Percentiles rank a stretch among this genome's conserved stretches.
Evolutionary conservation across 2,888 invertebrate species (phyloP).

Genomic region (Crematogaster levior): DNA sequence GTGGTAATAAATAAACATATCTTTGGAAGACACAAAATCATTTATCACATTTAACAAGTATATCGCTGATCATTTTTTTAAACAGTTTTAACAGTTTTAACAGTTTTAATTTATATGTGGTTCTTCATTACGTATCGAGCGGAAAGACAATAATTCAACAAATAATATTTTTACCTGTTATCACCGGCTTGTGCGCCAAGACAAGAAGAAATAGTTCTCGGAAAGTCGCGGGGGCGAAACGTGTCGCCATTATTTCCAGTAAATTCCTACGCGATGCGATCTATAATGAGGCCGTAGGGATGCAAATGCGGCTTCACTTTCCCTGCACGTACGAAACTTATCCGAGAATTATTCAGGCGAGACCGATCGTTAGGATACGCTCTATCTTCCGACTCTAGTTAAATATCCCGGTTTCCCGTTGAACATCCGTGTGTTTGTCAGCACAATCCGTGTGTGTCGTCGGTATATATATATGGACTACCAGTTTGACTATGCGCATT

Average conservation of each 20-base stretch:
- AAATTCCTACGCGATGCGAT: constrained; percentile 65
- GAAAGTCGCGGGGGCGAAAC: constrained; percentile 42
- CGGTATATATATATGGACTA: constrained; percentile 24
- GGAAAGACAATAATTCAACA: not conserved
- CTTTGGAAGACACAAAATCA: not conserved
- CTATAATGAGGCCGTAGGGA: constrained; percentile 71
- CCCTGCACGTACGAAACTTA: constrained; percentile 77
- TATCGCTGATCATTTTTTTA: not conserved
- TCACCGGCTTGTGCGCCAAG: constrained; percentile 15
- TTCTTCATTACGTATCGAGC: not conserved
- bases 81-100: no score
- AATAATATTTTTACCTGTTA: constrained; percentile 4
- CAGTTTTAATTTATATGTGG: not conserved
- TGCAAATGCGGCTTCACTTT: constrained; percentile 75
- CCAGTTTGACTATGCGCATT: constrained; percentile 49
- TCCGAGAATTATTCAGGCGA: constrained; percentile 79
- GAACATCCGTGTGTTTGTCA: constrained; percentile 25
- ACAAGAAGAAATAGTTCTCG: not conserved
- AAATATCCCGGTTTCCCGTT: constrained; percentile 24
- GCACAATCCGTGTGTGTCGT: constrained; percentile 6
- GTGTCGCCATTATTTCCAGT: constrained; percentile 32
- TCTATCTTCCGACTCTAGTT: constrained; percentile 70
- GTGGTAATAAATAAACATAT: not conserved
- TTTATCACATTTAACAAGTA: not conserved
- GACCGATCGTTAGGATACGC: constrained; percentile 81